phyloP scores from a whole-genome alignment of 2,888 invertebrate genomes.

The Argyresthia albistria region DNA sequence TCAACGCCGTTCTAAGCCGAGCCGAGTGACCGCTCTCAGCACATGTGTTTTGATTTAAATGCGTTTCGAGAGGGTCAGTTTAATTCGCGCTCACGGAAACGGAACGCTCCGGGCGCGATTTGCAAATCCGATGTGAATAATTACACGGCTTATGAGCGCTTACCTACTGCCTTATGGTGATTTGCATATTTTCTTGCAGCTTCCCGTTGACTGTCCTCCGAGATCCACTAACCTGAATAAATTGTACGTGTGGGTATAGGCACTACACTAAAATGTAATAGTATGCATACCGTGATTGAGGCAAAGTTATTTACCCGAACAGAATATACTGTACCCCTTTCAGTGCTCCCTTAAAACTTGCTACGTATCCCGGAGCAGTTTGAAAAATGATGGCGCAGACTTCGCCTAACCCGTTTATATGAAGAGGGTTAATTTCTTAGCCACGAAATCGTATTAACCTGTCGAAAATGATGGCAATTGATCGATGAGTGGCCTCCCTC shows the following conservation, averaged over 20 bases:
- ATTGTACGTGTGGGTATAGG: not conserved
- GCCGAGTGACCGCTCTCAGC: constrained; percentile 51
- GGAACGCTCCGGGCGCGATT: constrained; percentile 62
- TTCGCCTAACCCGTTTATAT: constrained; percentile 14
- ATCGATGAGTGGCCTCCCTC: constrained; percentile 17
- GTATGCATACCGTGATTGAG: too few species aligned
- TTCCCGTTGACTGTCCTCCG: constrained; percentile 35
- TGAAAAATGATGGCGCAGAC: constrained; percentile 18
- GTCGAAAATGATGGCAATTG: constrained; percentile 20
- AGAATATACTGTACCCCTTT: too few species aligned
- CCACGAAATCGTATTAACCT: constrained; percentile 21
- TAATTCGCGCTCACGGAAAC: constrained; percentile 55
- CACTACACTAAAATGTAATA: too few species aligned
- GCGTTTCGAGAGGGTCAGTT: constrained; percentile 55
- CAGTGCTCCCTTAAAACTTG: constrained; percentile 11
- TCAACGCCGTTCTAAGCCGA: constrained; percentile 49
- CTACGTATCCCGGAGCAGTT: constrained; percentile 13
- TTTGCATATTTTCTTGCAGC: constrained; percentile 71
- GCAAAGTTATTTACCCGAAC: too few species aligned
- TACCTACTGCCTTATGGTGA: constrained; percentile 69
- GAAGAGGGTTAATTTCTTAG: constrained; percentile 22
- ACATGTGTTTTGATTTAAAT: constrained; percentile 71
- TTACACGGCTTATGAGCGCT: constrained; percentile 69
- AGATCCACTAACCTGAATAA: constrained; percentile 20
- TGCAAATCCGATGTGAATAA: constrained; percentile 71